Evolutionary conservation across 2,113 vertebrate species (phyloP), one percentile per base, ranked within the genome.

Genomic region (Vulpes vulpes): DNA sequence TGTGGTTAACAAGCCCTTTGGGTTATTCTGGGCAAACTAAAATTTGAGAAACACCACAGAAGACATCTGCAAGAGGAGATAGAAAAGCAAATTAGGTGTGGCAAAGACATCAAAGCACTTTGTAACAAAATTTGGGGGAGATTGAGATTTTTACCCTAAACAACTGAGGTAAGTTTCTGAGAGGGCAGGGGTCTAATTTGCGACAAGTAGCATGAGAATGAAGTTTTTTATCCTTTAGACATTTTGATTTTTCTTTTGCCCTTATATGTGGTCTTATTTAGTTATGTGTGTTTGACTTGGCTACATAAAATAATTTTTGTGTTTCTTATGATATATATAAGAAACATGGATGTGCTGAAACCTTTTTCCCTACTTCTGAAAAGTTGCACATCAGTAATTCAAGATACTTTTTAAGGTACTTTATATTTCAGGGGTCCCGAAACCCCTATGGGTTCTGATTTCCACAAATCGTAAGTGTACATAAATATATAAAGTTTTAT

Each of bases 311-410:
- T 57, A 62, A 51, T 11, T 91, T 89, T 80, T 65, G 19, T 35
- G 62, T 17, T 65, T 96, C 65, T 96, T 74, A 49, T 30, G 59
- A 64, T 87, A 22, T 7, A 69, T 57, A 53, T 62, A 79, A 76
- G 81, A 73, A 89, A 79, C 38, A 74, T 22, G 43, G 16, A 57
- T 92, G 19, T 73, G 49, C 60, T 78, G 20, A 89, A 69, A 51
- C 80, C 51, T 73, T 76, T 82, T 65, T n/a, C 94, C 12, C 60
- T 86, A 23, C 55, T 91, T 59, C 65, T 93, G 65, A 82, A 89
- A 87, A 60, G 23, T 23, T 67, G 30, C 74, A 15, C 11, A 89
- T 59, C 57, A 60, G 35, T 93, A 71, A 89, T 80, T 78, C 23
- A 38, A 73, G 35, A 71, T 79, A 55, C 94, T 95, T 92, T 85